Base-by-base conservation (phyloP, 1,140 invertebrate species). In the Calephelis nemesis region DNA sequence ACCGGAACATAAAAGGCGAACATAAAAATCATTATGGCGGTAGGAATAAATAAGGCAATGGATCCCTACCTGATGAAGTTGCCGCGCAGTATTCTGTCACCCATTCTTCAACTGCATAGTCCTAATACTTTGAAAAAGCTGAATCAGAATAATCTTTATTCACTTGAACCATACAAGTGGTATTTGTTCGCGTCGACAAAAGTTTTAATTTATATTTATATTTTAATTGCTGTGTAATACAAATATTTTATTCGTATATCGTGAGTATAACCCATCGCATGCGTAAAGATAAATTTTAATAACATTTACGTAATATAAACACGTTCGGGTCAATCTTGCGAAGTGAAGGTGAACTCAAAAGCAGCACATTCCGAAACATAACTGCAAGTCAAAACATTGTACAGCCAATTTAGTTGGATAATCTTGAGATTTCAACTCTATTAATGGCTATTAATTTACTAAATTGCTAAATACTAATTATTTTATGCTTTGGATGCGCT, bases 311-410 rank as follows among this genome's bases (percentile, higher is more conserved):
- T 45, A 45, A 60, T 12, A 40, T 60, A 40, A 60, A 60, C 58
- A 60, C 12, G 58, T 60, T 60, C 30, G 58, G 39, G 58, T 60
- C 58, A 60, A 60, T 40, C 58, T 58, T 39, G 54, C 54, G 10
- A 60, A 60, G 58, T 60, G 58, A 60, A 60, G 58, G 58, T 60
- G 58, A 42, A 60, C 58, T 60, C 30, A 60, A 60, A 60, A 60
- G 12, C 39, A 40, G n/a, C 58, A 12, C 30, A 60, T 60, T 60
- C 58, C 58, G 30, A 45, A 45, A 45, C 8, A 45, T 40, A 60
- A 39, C 39, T 60, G 39, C 30, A 12, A 60, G 12, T 60, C 39
- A 42, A 42, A 60, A 42, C 11, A 12, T 11, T 60, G n/a, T 60
- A 40, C 39, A n/a, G 54, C 54, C 54, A 60, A 60, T 60, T 60